Evolutionary conservation across 1,140 invertebrate genomes (phyloP).

Genomic region (Ditylenchus dipsaci): DNA sequence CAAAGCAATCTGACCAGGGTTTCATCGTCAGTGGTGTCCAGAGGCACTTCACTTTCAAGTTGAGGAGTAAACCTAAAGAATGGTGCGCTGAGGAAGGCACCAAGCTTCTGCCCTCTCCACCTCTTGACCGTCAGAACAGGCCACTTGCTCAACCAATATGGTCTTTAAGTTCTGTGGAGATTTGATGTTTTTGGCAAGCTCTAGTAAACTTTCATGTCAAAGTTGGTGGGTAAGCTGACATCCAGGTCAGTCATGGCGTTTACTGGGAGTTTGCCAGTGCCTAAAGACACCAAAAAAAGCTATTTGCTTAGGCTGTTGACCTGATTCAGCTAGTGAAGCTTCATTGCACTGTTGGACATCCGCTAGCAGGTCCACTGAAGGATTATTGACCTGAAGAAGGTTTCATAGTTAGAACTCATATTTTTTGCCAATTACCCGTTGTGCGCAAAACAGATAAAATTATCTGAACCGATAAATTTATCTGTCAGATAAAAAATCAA

Average conservation of each 20-base stretch:
- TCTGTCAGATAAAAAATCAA: too few species aligned
- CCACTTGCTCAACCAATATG: slow-evolving; percentile 33
- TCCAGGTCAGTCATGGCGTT: slow-evolving; percentile 60
- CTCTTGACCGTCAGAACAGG: slow-evolving; percentile 29
- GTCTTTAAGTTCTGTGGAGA: slow-evolving; percentile 29
- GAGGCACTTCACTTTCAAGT: slow-evolving; percentile 21
- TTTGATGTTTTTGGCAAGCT: slow-evolving; percentile 9
- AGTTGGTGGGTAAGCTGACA: slow-evolving; percentile 12
- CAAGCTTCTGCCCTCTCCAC: slow-evolving; percentile 21
- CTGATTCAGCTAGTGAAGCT: slow-evolving; percentile 61
- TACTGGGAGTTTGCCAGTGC: slow-evolving; percentile 60
- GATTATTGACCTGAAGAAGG: slow-evolving; percentile 73
- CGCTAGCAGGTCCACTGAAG: slow-evolving; percentile 83
- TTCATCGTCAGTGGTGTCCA: slow-evolving; percentile 24
- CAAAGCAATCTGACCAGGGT: slow-evolving; percentile 22
- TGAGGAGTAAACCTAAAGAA: slow-evolving; percentile 33
- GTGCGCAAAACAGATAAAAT: too few species aligned
- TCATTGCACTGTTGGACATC: slow-evolving; percentile 82
- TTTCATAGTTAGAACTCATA: too few species aligned
- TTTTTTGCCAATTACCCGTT: too few species aligned
- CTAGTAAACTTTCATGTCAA: slow-evolving; percentile 51
- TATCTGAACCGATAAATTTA: too few species aligned
- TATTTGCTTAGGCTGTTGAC: neutral
- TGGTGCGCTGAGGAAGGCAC: slow-evolving; percentile 16
- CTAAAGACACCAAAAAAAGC: slow-evolving; percentile 62